phyloP scores from a whole-genome alignment of 2,797 vertebrate species.

The Sebastes baramenuke region DNA sequence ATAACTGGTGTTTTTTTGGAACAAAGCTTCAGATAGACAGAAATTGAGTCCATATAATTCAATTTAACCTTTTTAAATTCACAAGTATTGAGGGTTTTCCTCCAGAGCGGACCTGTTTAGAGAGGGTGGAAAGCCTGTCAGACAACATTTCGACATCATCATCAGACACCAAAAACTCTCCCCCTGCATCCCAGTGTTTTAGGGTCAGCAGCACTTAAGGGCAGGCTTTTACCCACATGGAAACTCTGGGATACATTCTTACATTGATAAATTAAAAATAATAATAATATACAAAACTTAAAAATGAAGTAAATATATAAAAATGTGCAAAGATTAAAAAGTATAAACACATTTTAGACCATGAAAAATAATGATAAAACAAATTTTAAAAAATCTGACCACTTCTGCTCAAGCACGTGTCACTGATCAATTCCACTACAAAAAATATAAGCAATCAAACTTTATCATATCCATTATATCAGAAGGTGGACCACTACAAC shows the following conservation, averaged over 20 bases:
- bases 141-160: conserved; percentile 3
- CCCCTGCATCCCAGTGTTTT: neutral
- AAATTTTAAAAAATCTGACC: neutral
- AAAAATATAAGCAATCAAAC: neutral
- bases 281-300: neutral
- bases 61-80: conserved; percentile 21
- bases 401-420: neutral
- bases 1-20: conserved; percentile 45
- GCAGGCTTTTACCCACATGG: neutral
- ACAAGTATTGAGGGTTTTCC: conserved; percentile 25
- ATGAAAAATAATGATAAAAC: neutral
- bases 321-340: neutral
- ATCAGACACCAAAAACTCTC: conserved; percentile 12
- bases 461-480: neutral
- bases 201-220: neutral
- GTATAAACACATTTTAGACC: neutral
- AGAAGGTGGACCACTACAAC: conserved; percentile 30
- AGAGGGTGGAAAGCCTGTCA: neutral
- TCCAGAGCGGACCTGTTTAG: conserved; percentile 8
- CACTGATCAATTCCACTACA: neutral
- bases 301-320: neutral
- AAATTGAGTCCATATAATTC: conserved; percentile 30
- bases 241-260: conserved; percentile 8
- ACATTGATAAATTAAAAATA: neutral
- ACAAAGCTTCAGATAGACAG: conserved; percentile 55